These are phyloP conservation scores for Ispidina picta DNA, from an alignment of 2,797 vertebrate genomes.

Conservation along the genomic window DNA sequence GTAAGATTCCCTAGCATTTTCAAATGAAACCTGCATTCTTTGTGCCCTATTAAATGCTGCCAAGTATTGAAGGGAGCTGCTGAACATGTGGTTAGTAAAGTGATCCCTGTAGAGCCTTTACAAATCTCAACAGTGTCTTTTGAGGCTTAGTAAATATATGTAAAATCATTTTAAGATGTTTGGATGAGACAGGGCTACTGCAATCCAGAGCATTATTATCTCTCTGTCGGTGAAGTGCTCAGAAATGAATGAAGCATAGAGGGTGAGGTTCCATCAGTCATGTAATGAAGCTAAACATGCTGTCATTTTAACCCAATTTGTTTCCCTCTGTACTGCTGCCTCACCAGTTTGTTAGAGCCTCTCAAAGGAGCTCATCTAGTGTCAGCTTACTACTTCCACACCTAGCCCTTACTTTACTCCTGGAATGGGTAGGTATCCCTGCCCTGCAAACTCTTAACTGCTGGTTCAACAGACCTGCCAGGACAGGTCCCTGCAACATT, in stretches of 20 bases:
- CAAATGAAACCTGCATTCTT: background rate
- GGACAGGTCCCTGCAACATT: constrained; percentile 77
- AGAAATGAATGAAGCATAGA: constrained; percentile 60
- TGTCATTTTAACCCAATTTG: constrained; percentile 66
- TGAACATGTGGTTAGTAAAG: background rate
- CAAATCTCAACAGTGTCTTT: constrained; percentile 5
- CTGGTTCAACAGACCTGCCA: constrained; percentile 77
- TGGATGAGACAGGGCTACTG: constrained; percentile 57
- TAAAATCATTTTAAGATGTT: constrained; percentile 7
- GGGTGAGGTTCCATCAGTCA: constrained; percentile 55
- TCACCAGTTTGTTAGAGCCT: constrained; percentile 66
- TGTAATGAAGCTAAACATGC: constrained; percentile 57
- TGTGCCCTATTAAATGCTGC: background rate
- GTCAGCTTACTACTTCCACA: constrained; percentile 65
- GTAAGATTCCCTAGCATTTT: background rate
- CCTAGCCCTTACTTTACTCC: constrained; percentile 47
- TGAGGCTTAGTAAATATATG: constrained; percentile 29
- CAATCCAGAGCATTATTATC: constrained; percentile 62
- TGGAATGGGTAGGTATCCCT: constrained; percentile 55
- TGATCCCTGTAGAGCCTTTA: background rate
- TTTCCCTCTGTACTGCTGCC: constrained; percentile 65
- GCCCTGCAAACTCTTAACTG: constrained; percentile 73
- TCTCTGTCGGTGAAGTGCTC: constrained; percentile 48
- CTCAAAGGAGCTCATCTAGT: constrained; percentile 65
- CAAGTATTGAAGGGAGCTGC: background rate